phyloP scores from a whole-genome alignment of 2,113 vertebrate genomes.

The Gobiocypris rarus region DNA sequence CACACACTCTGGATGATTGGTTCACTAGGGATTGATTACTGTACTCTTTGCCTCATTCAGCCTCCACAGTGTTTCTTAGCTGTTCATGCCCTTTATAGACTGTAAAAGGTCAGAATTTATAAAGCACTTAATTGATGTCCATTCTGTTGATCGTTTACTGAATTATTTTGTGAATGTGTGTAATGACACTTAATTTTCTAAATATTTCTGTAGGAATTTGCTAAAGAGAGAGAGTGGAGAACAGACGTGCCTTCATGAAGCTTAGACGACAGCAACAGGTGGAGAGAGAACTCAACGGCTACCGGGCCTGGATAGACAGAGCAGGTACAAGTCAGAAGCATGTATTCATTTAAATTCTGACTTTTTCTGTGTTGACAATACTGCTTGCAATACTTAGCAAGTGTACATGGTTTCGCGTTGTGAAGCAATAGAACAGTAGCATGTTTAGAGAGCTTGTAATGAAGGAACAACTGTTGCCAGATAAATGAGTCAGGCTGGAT shows the following conservation, averaged over 20 bases:
- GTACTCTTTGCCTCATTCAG: conserved; percentile 1
- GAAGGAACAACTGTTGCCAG: no score
- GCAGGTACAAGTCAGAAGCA: conserved; percentile 77
- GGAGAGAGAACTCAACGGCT: conserved; percentile 94
- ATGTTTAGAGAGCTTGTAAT: no score
- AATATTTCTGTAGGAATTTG: conserved; percentile 84
- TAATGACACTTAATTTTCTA: neutral
- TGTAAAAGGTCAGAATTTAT: neutral
- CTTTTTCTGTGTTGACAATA: neutral
- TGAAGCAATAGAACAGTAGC: no score
- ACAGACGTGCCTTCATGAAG: conserved; percentile 97
- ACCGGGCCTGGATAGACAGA: conserved; percentile 98
- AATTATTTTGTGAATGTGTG: neutral
- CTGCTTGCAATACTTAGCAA: neutral
- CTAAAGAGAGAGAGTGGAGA: conserved; percentile 98
- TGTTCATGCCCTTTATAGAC: neutral
- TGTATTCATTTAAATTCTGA: neutral
- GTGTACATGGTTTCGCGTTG: no score
- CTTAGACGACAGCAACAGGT: conserved; percentile 96
- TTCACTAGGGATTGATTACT: conserved; percentile 15
- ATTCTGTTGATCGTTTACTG: neutral
- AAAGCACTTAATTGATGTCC: neutral
- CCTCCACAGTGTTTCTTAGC: conserved; percentile 6
- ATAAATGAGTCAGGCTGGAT: no score
- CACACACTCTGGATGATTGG: neutral